Base-by-base conservation (phyloP, 2,888 invertebrate genomes). In the Amphipyra tragopoginis region DNA sequence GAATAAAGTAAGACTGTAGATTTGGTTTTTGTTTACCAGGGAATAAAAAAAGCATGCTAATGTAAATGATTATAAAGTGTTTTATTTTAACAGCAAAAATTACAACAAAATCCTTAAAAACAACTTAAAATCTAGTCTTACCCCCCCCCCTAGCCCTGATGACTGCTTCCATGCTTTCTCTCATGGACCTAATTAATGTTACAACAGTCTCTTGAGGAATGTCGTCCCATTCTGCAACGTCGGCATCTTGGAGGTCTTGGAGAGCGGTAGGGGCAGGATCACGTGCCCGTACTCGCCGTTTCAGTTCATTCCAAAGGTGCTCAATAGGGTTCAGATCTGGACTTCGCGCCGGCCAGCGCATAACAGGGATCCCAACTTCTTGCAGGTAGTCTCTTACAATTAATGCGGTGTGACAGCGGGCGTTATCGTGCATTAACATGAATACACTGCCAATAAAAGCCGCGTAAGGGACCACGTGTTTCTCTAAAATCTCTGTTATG, bases 261-360 rank as follows among this genome's bases (percentile, higher is more conserved):
- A 51, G 33, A n/a, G 38, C 33, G 5, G 13, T 8, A 9, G 21
- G 66, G 44, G 72, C 62, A 15, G 65, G 62, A 60, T 63, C 68
- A 60, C 67, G 56, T 49, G 39, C 43, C 26, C 58, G 67, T 65
- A 78, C 74, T 50, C 68, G 66, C 60, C 70, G 48, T 59, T 71
- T 60, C 7, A 73, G 69, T 58, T 70, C 72, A 60, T 75, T 71
- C 61, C 64, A 80, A 47, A 67, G 62, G 69, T 76, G 69, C 73
- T 77, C 73, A 47, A 75, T 79, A 39, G 72, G 69, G 64, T 73
- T 79, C 44, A 76, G 52, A 60, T 69, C 69, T 40, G 74, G 70
- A 64, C 69, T 79, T 66, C 68, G 57, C 44, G 72, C 75, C 66
- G 73, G 72, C 66, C 69, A 72, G 60, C 66, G 59, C 56, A 78